phyloP scores from a whole-genome alignment of 2,888 invertebrate species.

The Eupsilia transversa region DNA sequence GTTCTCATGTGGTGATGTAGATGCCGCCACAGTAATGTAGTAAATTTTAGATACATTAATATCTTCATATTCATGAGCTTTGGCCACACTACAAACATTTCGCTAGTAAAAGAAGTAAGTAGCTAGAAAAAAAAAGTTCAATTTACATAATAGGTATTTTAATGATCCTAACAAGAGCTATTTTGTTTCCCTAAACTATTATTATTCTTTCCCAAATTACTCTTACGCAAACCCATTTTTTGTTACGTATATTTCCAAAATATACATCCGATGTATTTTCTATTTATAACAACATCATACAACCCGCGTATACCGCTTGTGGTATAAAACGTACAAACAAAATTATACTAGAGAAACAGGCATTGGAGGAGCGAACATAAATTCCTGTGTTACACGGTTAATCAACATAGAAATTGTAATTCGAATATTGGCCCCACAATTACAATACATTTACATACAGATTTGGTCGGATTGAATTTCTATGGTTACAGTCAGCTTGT shows the following conservation, averaged over 20 bases:
- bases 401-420: conserved; percentile 86
- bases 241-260: conserved; percentile 23
- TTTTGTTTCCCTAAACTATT: neutral
- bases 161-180: no score
- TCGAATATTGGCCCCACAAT: conserved; percentile 86
- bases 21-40: no score
- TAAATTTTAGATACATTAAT: no score
- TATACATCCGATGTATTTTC: conserved; percentile 44
- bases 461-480: conserved; percentile 88
- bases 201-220: conserved; percentile 28
- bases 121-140: no score
- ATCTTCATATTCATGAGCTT: no score
- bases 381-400: conserved; percentile 80
- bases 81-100: no score
- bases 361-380: conserved; percentile 72
- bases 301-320: conserved; percentile 61
- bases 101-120: no score
- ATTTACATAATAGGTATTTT: no score
- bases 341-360: conserved; percentile 84
- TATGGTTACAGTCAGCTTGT: conserved; percentile 83
- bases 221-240: conserved; percentile 25
- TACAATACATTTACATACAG: conserved; percentile 89
- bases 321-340: conserved; percentile 76
- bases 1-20: no score
- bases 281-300: conserved; percentile 61